Conservation (phyloP, 2,797 vertebrate genomes). For the Morus bassanus region DNA sequence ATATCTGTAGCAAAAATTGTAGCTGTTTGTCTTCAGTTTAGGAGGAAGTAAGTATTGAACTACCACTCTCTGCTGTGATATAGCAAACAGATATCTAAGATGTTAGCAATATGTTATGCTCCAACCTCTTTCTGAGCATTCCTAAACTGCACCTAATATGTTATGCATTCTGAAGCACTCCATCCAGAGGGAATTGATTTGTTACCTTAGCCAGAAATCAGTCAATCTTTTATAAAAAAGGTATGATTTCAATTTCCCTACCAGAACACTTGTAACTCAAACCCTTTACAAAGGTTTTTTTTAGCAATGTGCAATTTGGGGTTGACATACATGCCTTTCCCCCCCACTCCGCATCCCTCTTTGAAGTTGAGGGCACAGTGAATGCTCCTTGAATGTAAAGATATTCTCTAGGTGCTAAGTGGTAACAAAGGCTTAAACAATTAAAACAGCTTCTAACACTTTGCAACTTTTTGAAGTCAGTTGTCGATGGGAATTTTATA, state of each 20-base stretch:
- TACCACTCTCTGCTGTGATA: neutral
- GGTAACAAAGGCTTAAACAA: neutral
- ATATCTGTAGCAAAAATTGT: neutral
- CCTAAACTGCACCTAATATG: neutral
- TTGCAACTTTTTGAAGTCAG: neutral
- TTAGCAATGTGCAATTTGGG: neutral
- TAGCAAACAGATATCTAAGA: neutral
- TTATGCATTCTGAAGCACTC: neutral
- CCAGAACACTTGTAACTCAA: neutral
- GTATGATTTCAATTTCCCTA: neutral
- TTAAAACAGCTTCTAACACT: neutral
- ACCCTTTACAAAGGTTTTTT: neutral
- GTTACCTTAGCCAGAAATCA: neutral
- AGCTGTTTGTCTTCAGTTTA: neutral
- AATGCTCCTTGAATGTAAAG: neutral
- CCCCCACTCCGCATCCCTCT: fast-evolving
- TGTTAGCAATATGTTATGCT: neutral
- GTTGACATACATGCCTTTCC: neutral
- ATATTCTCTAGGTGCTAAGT: neutral
- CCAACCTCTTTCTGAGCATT: neutral
- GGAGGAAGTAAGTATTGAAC: neutral
- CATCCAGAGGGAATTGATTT: neutral
- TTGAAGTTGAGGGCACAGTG: neutral
- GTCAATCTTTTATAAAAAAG: neutral
- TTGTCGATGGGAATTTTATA: neutral